Evolutionary conservation across 2,888 invertebrate species (phyloP).

Genomic region (Eupithecia centaureata): DNA sequence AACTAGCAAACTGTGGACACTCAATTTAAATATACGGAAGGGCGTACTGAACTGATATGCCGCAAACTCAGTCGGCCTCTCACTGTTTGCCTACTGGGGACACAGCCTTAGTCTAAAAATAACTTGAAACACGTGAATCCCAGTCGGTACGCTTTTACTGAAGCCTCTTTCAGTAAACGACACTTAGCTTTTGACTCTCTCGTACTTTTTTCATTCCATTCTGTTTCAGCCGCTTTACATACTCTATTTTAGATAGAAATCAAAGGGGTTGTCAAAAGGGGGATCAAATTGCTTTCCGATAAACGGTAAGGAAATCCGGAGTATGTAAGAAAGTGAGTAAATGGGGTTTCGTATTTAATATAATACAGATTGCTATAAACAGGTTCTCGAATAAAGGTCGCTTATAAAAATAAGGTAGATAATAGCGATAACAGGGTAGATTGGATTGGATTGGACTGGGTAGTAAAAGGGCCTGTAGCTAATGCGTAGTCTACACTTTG

Average conservation of each 20-base stretch:
- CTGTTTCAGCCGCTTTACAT: conserved; percentile 16
- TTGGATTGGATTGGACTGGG: too few relatives aligned
- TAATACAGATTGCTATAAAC: neutral
- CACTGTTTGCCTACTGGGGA: too few relatives aligned
- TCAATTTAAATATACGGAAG: too few relatives aligned
- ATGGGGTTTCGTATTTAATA: neutral
- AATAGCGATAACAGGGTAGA: too few relatives aligned
- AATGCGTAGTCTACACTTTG: too few relatives aligned
- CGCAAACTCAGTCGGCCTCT: too few relatives aligned
- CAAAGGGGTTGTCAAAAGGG: conserved; percentile 26
- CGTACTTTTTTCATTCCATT: conserved; percentile 17
- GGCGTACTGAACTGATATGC: too few relatives aligned
- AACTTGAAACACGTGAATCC: neutral
- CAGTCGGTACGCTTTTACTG: neutral
- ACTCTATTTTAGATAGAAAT: conserved; percentile 25
- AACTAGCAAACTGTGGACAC: too few relatives aligned
- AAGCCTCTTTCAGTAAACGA: conserved; percentile 5
- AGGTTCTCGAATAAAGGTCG: too few relatives aligned
- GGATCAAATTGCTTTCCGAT: conserved; percentile 37
- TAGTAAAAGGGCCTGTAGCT: too few relatives aligned
- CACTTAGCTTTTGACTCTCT: conserved; percentile 13
- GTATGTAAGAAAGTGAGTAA: conserved; percentile 1
- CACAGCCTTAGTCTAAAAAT: too few relatives aligned
- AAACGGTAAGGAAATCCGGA: conserved; percentile 6
- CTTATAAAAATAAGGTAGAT: too few relatives aligned